A percentile compares a stretch with the other conserved stretches of the same genome.
Conservation (phyloP, 2,113 vertebrate genomes). For the Empidonax alnorum region DNA sequence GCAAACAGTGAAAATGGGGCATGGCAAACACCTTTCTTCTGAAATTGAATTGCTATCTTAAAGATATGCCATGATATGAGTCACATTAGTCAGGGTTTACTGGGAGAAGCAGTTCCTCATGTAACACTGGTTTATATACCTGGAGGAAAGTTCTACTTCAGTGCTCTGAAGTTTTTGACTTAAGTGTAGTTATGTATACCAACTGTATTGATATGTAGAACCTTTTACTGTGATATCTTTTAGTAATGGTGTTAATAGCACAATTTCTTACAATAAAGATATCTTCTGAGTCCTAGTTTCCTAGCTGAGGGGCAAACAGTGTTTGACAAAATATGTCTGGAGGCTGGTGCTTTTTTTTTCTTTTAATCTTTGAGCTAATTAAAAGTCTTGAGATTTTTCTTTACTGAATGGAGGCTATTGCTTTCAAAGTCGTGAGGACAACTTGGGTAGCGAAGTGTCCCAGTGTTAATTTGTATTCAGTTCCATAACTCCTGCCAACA, state of each 20-base stretch:
- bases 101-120: neutral
- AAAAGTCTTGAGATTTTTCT: neutral
- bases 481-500: neutral
- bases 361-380: neutral
- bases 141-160: neutral
- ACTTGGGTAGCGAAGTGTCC: neutral
- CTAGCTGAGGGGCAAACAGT: neutral
- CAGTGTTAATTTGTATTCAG: rapidly evolving
- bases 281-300: neutral
- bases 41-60: neutral
- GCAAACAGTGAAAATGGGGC: neutral
- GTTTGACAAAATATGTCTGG: neutral
- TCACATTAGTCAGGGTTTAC: neutral
- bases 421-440: neutral
- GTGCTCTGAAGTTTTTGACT: neutral
- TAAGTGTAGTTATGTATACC: neutral
- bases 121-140: neutral
- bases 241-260: neutral
- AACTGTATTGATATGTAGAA: neutral
- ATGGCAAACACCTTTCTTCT: neutral
- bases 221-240: neutral
- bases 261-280: neutral
- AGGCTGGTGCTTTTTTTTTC: neutral
- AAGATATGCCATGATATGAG: neutral
- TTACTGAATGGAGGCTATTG: neutral